These are phyloP conservation scores for Peromyscus melanophrys DNA, from an alignment of 2,797 vertebrate genomes.

Conservation along the genomic window DNA sequence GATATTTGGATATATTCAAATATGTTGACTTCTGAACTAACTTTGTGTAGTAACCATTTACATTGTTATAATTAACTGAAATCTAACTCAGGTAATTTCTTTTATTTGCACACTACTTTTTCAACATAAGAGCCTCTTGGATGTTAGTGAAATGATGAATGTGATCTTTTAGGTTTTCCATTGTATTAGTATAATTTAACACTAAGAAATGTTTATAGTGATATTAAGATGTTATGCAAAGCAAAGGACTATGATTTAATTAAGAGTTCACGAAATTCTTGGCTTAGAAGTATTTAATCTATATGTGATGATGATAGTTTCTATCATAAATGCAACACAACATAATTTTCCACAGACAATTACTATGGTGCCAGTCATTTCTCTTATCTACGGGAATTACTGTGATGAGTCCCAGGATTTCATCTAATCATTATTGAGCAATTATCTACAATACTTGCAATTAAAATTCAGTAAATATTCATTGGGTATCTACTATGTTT, in stretches of 20 bases:
- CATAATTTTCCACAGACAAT: slow-evolving; percentile 11
- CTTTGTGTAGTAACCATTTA: neutral
- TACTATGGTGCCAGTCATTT: neutral
- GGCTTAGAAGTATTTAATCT: slow-evolving; percentile 32
- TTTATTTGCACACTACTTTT: slow-evolving; percentile 20
- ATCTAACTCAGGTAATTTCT: neutral
- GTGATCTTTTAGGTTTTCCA: neutral
- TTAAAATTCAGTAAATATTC: slow-evolving; percentile 4
- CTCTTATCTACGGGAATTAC: neutral
- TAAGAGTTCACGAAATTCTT: neutral
- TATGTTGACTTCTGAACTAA: neutral
- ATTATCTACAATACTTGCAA: neutral
- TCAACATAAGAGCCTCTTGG: neutral
- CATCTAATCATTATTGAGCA: neutral
- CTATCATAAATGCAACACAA: neutral
- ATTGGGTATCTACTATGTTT: neutral
- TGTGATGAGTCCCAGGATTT: neutral
- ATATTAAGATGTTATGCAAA: neutral
- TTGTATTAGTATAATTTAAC: neutral
- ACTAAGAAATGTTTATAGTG: neutral
- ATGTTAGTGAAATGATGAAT: slow-evolving; percentile 5
- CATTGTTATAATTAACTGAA: neutral
- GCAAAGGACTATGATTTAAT: neutral
- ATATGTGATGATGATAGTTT: neutral
- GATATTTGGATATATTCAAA: neutral